phyloP scores from a whole-genome alignment of 2,797 vertebrate genomes.

The Leptoclinus maculatus region DNA sequence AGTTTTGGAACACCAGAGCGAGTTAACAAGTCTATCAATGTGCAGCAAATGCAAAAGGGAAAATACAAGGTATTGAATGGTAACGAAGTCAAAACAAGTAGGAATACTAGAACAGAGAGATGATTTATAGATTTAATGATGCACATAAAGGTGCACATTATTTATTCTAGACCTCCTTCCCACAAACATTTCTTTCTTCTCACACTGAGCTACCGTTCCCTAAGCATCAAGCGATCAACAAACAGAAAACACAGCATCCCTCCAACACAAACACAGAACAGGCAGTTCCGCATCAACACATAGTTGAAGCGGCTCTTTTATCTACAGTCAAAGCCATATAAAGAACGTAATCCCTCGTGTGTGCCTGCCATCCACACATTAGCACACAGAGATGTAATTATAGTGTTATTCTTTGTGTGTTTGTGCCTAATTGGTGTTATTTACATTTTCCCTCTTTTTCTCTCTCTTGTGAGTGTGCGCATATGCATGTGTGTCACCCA shows the following conservation, averaged over 20 bases:
- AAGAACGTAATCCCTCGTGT: constrained; percentile 71
- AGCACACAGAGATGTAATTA: constrained; percentile 77
- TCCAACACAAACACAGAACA: constrained; percentile 70
- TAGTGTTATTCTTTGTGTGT: constrained; percentile 65
- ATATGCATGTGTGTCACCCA: constrained; percentile 32
- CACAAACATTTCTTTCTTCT: constrained; percentile 62
- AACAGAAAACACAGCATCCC: constrained; percentile 73
- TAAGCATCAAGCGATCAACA: constrained; percentile 71
- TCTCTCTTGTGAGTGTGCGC: constrained; percentile 14
- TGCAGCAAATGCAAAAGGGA: constrained; percentile 34
- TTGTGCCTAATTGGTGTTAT: constrained; percentile 79
- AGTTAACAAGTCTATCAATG: constrained; percentile 48
- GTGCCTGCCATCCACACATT: constrained; percentile 70
- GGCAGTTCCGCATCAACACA: constrained; percentile 58
- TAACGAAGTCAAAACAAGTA: constrained; percentile 52
- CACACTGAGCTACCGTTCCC: constrained; percentile 68
- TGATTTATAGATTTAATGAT: constrained; percentile 74
- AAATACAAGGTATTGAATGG: constrained; percentile 31
- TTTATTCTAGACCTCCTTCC: constrained; percentile 63
- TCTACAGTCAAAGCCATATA: constrained; percentile 68
- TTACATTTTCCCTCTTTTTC: constrained; percentile 62
- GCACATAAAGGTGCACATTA: constrained; percentile 44
- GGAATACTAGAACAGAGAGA: constrained; percentile 43
- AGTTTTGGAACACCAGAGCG: constrained; percentile 29
- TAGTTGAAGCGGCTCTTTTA: constrained; percentile 67